These are phyloP conservation scores for Melanaphis sacchari DNA, from an alignment of 1,140 invertebrate genomes.

Conservation along the genomic window DNA sequence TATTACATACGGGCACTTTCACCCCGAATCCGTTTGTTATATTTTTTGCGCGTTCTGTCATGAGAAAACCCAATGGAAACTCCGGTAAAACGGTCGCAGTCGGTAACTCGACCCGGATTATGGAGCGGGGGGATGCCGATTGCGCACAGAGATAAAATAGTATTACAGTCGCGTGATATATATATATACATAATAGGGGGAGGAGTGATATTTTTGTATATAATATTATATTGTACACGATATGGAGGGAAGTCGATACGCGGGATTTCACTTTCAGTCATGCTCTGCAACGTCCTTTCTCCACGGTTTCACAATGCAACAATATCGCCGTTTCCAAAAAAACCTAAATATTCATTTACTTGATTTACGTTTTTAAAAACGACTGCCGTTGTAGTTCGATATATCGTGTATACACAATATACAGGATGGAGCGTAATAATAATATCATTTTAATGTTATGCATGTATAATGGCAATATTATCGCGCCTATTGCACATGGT, in stretches of 20 bases:
- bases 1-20: not conserved
- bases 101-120: not conserved
- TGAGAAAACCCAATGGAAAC: conserved; percentile 26
- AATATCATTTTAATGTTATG: not conserved
- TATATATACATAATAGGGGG: not conserved
- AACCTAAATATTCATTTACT: not conserved
- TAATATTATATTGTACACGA: not conserved
- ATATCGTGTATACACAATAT: not conserved
- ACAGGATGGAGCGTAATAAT: not conserved
- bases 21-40: not conserved
- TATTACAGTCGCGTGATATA: not conserved
- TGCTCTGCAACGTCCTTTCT: conserved; percentile 54
- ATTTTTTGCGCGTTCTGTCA: not conserved
- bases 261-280: conserved; percentile 57
- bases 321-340: not conserved
- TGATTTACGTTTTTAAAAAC: not conserved
- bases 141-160: not conserved
- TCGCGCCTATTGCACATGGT: not conserved
- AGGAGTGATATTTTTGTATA: not conserved
- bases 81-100: not conserved
- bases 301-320: conserved; percentile 43
- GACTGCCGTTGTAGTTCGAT: not conserved
- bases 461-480: not conserved
- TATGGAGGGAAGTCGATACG: conserved; percentile 9
- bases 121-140: not conserved